A percentile compares a stretch with the other conserved stretches of the same genome.
These are phyloP conservation scores for Machimus atricapillus DNA, from an alignment of 2,888 invertebrate genomes.

Conservation along the genomic window DNA sequence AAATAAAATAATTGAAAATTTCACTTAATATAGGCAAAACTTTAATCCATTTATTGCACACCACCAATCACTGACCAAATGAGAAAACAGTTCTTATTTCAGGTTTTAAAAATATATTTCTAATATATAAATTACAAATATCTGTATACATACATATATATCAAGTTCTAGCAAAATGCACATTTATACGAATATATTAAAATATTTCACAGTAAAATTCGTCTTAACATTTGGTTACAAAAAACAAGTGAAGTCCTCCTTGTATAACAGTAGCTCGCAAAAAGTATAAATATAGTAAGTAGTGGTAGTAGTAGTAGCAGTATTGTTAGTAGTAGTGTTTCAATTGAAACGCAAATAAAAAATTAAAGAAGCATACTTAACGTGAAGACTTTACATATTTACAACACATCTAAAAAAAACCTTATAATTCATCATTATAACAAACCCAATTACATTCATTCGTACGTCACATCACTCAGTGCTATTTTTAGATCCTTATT, in stretches of 20 bases:
- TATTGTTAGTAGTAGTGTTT: neutral
- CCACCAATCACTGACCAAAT: neutral
- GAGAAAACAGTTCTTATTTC: neutral
- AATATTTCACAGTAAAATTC: neutral
- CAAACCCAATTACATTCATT: neutral
- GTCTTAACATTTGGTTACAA: neutral
- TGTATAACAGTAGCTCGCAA: neutral
- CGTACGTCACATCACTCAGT: neutral
- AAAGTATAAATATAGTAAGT: neutral
- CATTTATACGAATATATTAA: conserved; percentile 5
- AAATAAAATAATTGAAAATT: too few species aligned
- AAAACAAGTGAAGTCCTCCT: neutral
- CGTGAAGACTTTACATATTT: neutral
- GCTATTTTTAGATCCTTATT: neutral
- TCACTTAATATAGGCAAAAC: too few species aligned
- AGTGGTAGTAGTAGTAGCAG: neutral
- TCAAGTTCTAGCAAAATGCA: neutral
- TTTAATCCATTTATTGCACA: too few species aligned
- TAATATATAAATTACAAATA: conserved; percentile 21
- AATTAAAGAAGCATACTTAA: neutral
- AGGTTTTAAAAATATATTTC: conserved; percentile 23
- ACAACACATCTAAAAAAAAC: neutral
- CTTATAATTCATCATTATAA: neutral
- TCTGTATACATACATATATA: neutral
- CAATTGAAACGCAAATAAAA: neutral